Evolutionary conservation across 2,888 invertebrate genomes (phyloP), one percentile per base, ranked within the genome.

Genomic region (Boloria euphrosyne): DNA sequence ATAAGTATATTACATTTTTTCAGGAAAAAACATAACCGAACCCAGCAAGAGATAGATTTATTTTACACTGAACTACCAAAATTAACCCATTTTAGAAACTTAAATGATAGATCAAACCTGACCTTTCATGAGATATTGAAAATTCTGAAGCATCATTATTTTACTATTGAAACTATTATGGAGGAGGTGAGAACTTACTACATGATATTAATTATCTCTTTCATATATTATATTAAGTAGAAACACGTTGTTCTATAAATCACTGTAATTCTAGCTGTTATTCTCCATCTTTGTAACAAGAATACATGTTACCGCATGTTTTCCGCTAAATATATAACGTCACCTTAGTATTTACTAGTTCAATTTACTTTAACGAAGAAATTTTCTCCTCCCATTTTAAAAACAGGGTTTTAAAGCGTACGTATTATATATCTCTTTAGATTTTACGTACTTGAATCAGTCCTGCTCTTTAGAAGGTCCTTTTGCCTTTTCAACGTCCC

Each of bases 121-220:
- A 74, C 80, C 18, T 86, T 83, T 54, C 73, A 77, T 0, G 73
- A 78, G 16, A 82, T 89, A 2, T 78, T 87, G 78, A 49, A 68
- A 0, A 83, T 89, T 46, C 67, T 92, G 38, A 85, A 85, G 67
- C 68, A 72, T 3, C 87, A 90, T 74, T 89, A 82, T 60, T 90
- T 85, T 57, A 83, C 83, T 0, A 72, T 89, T 52, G 89, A 90
- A 16, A 83, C 80, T n/a, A 81, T 92, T 3, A 88, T 91, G 87
- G 86, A 87, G 73, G 90, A 90, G 81, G 91, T 90, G 77, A 59
- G 18, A 22, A 1, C 22, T 58, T 49, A 13, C 7, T 22, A 38
- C 14, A 4, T 3, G 43, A 14, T 43, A 17, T 17, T 43, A 50
- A 17, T 17, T 38, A 38, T 10, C 10, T 38, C 31, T 38, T 38